Base-by-base conservation (phyloP, 2,113 vertebrate genomes). In the Acanthisitta chloris region DNA sequence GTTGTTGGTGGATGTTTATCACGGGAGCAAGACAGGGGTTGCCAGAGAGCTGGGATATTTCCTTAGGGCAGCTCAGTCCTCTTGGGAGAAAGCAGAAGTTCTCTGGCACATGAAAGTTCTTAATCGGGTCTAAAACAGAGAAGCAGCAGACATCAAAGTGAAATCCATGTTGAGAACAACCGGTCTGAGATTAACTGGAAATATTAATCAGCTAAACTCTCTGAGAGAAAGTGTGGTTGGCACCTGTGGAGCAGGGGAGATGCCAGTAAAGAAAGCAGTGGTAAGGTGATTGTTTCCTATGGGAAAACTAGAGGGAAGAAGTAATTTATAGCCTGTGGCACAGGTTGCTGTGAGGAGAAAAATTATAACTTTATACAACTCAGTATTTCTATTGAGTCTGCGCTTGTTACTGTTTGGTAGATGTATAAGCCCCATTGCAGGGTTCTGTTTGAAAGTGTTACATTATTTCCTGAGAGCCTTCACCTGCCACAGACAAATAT, bases 131-230 rank as follows among this genome's bases (percentile, higher is more conserved):
- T 83, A 17, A 88, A 77, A 33, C 52, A 76, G 74, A 59, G 74
- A 88, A 71, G 40, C 31, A 70, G 72, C 71, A 58, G 67, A 77
- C 67, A 73, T 91, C 83, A 96, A 94, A 92, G 49, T 1, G 4
- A 90, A 90, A 92, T 67, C 58, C 33, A 65, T 31, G 80, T 31
- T 85, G 66, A 81, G 58, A 88, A 65, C 54, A 64, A n/a, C 45
- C 0, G 7, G 57, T 67, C 38, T 90, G 94, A 90, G 87, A 93
- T 95, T 82, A 94, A 61, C 70, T 82, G 66, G 66, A 82, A 95
- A 81, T 76, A 52, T 95, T 93, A 85, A 95, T 90, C 79, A 88
- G 62, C 78, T 93, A 52, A 90, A 79, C 28, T 40, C 15, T 66
- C 64, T 81, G 57, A 72, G 76, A 91, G 66, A 76, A 96, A 94